Base-by-base conservation (phyloP, 2,113 vertebrate species). In the Mola mola region DNA sequence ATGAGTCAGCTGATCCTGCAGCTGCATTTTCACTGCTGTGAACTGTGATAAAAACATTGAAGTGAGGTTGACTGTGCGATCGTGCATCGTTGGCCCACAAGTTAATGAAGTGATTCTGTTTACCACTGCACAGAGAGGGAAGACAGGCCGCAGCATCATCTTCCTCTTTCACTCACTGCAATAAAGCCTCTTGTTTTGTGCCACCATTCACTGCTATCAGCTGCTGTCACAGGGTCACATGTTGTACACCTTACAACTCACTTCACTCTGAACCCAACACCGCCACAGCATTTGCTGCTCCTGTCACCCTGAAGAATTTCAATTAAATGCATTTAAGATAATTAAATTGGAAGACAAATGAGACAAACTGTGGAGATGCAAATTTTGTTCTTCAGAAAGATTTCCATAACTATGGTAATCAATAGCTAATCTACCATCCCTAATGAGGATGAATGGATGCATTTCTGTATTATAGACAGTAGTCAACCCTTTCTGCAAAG, bases 401-500 rank as follows among this genome's bases (percentile, higher is more conserved):
- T 83, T 90, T 88, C 83, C 67, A 72, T 87, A 87, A 82, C 76
- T 38, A 47, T 63, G 33, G 33, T 63, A 70, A 86, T 92, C 89
- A 75, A 88, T 90, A 85, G 79, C 79, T 83, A 84, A 89, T 90
- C 88, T 82, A 36, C 50, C 66, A 17, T 81, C 50, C 40, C 66
- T 79, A 83, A 88, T 88, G 75, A 75, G 72, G 65, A 82, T 41
- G 57, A 83, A 81, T 83, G 44, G 41, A 28, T 6, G 40, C 17
- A 1, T 53, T 59, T 56, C 40, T 51, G 55, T 56, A 48, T 62
- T 58, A 44, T 65, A 51, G 52, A 55, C 52, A 4, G 48, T 38
- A 72, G 55, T 82, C 67, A 60, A 58, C 21, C 20, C 16, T 22
- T 63, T 46, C 41, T 29, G 22, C 50, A 57, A 71, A 73, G 41